Percentiles rank a stretch among this genome's conserved stretches.
phyloP scores from a whole-genome alignment of 2,888 invertebrate species.

The Apotomis capreana region DNA sequence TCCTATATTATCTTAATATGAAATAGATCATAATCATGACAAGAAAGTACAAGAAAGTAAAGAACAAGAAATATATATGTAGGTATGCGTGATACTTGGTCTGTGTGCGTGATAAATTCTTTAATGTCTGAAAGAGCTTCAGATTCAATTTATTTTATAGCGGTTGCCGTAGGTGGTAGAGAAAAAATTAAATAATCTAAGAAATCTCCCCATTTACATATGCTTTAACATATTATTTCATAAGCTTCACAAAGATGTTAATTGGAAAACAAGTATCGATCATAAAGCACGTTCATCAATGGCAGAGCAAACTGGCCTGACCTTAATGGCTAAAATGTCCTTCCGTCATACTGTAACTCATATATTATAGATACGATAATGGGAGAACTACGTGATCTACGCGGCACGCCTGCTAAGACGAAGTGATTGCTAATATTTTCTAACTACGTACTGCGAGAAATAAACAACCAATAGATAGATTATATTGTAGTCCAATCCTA shows the following conservation, averaged over 20 bases:
- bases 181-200: too few relatives aligned
- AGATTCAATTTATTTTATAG: too few relatives aligned
- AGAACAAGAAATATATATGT: too few relatives aligned
- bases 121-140: too few relatives aligned
- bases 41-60: too few relatives aligned
- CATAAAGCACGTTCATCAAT: conserved; percentile 11
- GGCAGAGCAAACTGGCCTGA: conserved; percentile 52
- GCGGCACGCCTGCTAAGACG: conserved; percentile 45
- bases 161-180: too few relatives aligned
- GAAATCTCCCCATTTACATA: not conserved
- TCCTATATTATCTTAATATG: too few relatives aligned
- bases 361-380: conserved; percentile 36
- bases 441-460: not conserved
- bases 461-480: not conserved
- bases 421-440: conserved; percentile 11
- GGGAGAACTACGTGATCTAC: conserved; percentile 43
- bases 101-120: too few relatives aligned
- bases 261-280: conserved; percentile 7
- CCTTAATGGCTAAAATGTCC: conserved; percentile 73
- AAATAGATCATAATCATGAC: too few relatives aligned
- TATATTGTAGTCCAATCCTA: not conserved
- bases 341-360: conserved; percentile 50
- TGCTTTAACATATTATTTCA: conserved; percentile 2
- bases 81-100: too few relatives aligned
- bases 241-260: conserved; percentile 1